Evolutionary conservation across 2,113 vertebrate genomes (phyloP).

Genomic region (Chaetorhynchus papuensis): DNA sequence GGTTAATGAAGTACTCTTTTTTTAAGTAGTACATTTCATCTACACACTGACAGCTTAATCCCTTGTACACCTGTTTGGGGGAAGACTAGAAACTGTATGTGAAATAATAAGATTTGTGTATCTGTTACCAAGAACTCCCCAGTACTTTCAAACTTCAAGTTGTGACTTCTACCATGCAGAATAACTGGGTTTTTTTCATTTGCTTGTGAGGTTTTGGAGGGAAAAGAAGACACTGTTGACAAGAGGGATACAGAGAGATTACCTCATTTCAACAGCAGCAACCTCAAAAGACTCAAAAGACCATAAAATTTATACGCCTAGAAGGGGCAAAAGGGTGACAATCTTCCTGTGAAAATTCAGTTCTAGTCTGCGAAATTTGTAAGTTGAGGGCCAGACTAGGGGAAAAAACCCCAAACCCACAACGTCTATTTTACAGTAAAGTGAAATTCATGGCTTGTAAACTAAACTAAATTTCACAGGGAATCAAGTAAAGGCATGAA

Average conservation of each 20-base stretch:
- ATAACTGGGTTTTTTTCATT: not conserved
- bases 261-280: not conserved
- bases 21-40: not conserved
- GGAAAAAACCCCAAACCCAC: not conserved
- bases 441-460: not conserved
- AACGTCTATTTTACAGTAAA: not conserved
- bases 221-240: not conserved
- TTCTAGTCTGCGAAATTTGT: not conserved
- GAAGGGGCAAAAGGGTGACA: not conserved
- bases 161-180: not conserved
- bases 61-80: not conserved
- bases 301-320: not conserved
- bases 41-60: not conserved
- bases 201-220: not conserved
- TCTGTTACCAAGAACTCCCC: not conserved
- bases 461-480: not conserved
- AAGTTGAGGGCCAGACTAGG: not conserved
- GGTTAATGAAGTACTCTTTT: not conserved
- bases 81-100: not conserved
- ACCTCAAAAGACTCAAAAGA: not conserved
- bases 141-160: not conserved
- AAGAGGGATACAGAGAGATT: not conserved
- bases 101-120: not conserved
- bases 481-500: not conserved
- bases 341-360: not conserved